Evolutionary conservation across 2,113 vertebrate species (phyloP), one percentile per base, ranked within the genome.

Genomic region (Chaetodon auriga): DNA sequence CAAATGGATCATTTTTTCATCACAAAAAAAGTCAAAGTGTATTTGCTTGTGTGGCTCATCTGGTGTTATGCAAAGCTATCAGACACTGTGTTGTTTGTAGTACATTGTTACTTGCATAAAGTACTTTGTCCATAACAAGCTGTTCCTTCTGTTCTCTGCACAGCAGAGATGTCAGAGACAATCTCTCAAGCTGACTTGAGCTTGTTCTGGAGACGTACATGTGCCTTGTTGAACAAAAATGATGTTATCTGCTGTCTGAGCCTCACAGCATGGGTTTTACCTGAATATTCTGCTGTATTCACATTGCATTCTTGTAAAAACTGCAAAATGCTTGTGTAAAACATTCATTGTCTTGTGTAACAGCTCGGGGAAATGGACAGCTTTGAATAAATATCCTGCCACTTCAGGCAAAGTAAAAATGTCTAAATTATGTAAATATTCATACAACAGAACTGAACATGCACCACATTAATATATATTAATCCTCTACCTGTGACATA

Each of bases 401-500:
- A 38, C 53, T 30, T 38, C 36, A 30, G 18, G 46, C 11, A 36
- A n/a, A 54, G 5, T 71, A 61, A 45, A 60, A 73, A 49, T 19
- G 14, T 25, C 36, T 23, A 23, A 69, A 23, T 65, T 53, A 60
- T 73, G 61, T 38, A 62, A 46, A 30, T 25, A 49, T 68, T 48
- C 15, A 41, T 23, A 38, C 11, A 65, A 49, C 51, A 77, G 19
- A 25, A 49, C 36, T 51, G 21, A 70, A 35, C 23, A 21, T 11
- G 16, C 36, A 58, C 15, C 46, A 30, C 54, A 46, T 9, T 63
- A 58, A 13, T 45, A 13, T 23, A 54, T 64, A 43, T 53, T 8
- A 58, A 14, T 41, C 30, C 23, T 55, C 23, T 91, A 99, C 98
- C 98, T 96, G 98, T 99, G 78, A 99, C 98, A 4, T 99, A 99